Conservation (phyloP, 2,888 invertebrate genomes). For the Zeuzera pyrina region DNA sequence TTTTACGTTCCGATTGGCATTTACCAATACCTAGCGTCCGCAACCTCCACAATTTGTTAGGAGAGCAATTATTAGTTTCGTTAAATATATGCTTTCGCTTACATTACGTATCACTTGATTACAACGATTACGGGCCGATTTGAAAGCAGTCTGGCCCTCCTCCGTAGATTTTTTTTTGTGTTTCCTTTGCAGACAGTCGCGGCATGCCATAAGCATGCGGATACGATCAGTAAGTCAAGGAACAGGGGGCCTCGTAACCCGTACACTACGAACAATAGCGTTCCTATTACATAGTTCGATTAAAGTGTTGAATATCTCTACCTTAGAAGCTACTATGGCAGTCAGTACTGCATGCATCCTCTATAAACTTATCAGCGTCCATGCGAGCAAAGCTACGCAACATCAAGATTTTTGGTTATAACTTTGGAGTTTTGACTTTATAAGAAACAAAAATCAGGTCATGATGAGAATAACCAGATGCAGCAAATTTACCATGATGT, state of each 20-base stretch:
- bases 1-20: too few species aligned
- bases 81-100: background rate
- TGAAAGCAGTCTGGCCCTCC: background rate
- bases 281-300: background rate
- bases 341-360: background rate
- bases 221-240: background rate
- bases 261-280: background rate
- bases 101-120: background rate
- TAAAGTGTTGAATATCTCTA: background rate
- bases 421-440: background rate
- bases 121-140: background rate
- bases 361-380: background rate
- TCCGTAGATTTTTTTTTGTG: background rate
- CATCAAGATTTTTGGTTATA: background rate
- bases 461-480: background rate
- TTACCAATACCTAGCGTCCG: background rate
- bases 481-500: background rate
- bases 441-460: background rate
- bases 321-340: background rate
- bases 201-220: background rate
- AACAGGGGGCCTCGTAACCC: background rate
- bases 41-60: background rate
- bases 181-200: background rate
- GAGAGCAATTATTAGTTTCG: background rate
- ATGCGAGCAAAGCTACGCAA: background rate